A percentile compares a stretch with the other conserved stretches of the same genome.
Conservation (phyloP, 2,888 invertebrate species). For the Oxyteleia sp. region DNA sequence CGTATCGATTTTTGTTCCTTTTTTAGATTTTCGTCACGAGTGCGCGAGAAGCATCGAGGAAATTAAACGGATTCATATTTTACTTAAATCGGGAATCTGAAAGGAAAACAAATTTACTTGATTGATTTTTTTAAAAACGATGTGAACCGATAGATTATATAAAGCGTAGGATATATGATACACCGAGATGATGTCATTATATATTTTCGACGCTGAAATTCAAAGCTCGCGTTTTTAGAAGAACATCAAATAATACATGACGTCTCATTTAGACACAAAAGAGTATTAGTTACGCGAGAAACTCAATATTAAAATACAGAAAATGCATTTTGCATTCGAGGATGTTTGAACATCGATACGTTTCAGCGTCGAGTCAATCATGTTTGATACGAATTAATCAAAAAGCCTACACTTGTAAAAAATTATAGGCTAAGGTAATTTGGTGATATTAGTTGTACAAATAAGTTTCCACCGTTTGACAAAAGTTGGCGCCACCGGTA, state of each 20-base stretch:
- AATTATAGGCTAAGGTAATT: no score
- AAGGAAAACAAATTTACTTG: slow-evolving; percentile 47
- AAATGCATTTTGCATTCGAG: slow-evolving; percentile 20
- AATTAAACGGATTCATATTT: slow-evolving; percentile 62
- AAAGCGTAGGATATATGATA: slow-evolving; percentile 18
- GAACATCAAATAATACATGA: slow-evolving; percentile 21
- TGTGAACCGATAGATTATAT: slow-evolving; percentile 12
- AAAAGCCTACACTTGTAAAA: no score
- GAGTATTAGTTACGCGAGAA: slow-evolving; percentile 42
- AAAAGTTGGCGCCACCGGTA: no score
- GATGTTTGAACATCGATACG: slow-evolving; percentile 10
- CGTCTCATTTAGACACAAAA: slow-evolving; percentile 27
- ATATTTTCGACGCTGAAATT: slow-evolving; percentile 29
- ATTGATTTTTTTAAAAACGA: slow-evolving; percentile 55
- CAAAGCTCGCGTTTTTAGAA: slow-evolving; percentile 18
- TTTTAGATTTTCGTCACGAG: slow-evolving; percentile 23
- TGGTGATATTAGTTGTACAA: no score
- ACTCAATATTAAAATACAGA: slow-evolving; percentile 32
- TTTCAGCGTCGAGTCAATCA: background rate
- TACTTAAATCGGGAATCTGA: slow-evolving; percentile 29
- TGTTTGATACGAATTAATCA: background rate
- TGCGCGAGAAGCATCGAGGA: slow-evolving; percentile 12
- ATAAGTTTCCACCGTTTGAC: no score
- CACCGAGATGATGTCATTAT: slow-evolving; percentile 25
- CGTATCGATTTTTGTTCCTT: slow-evolving; percentile 40